Percentiles rank a stretch among this genome's conserved stretches.
These are phyloP conservation scores for Cacatua alba DNA, from an alignment of 2,113 vertebrate genomes.

Conservation along the genomic window DNA sequence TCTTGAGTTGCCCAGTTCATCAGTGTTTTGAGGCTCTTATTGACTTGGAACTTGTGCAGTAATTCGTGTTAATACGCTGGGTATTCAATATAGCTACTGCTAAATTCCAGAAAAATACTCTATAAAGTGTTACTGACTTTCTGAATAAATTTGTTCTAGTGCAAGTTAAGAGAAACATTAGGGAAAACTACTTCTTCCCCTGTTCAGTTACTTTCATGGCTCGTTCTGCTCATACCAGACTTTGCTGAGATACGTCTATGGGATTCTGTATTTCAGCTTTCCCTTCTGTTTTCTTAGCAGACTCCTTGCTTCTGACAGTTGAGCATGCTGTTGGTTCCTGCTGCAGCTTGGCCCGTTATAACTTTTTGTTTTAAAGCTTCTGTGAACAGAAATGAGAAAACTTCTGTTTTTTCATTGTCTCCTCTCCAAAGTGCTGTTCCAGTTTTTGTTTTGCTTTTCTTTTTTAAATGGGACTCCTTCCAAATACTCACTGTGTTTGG, in stretches of 20 bases:
- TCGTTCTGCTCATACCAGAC: background rate
- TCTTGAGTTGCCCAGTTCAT: background rate
- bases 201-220: background rate
- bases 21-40: background rate
- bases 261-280: background rate
- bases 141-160: background rate
- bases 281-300: background rate
- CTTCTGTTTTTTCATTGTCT: background rate
- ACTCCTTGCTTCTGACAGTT: background rate
- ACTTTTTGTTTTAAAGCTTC: background rate
- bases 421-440: background rate
- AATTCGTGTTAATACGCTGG: background rate
- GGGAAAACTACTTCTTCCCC: background rate
- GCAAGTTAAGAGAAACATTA: background rate
- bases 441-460: background rate
- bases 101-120: background rate
- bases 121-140: background rate
- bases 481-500: background rate
- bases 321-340: background rate
- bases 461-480: background rate
- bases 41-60: background rate
- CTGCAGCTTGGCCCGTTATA: background rate
- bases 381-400: background rate
- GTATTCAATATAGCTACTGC: background rate
- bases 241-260: background rate